A percentile compares a stretch with the other conserved stretches of the same genome.
Conservation (phyloP, 37 sponge, comb jelly and placozoan genomes). For the Hexactinellida sp. region DNA sequence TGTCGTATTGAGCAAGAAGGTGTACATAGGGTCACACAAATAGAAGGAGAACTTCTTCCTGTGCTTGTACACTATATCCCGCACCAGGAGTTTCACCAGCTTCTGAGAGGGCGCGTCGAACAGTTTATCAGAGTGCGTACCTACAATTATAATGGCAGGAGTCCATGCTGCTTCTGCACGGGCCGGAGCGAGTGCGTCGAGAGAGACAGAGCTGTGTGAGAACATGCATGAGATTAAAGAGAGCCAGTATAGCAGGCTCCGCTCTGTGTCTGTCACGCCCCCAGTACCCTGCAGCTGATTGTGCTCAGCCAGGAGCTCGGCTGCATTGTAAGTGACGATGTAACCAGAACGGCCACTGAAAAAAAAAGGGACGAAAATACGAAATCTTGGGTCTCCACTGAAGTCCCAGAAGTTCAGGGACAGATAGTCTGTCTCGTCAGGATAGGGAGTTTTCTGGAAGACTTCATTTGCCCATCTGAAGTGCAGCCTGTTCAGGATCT, state of each 20-base stretch:
- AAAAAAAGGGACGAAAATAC: background rate
- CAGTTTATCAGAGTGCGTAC: constrained; percentile 23
- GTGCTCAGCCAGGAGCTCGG: constrained; percentile 14
- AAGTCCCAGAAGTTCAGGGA: background rate
- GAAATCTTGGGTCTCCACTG: background rate
- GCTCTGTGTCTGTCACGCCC: constrained; percentile 30
- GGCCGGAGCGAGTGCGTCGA: constrained; percentile 16
- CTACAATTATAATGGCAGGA: constrained; percentile 42
- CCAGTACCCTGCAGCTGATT: constrained; percentile 19
- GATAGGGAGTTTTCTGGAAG: constrained; percentile 2
- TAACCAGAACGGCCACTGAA: constrained; percentile 34
- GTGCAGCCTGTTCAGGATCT: background rate
- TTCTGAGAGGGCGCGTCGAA: background rate
- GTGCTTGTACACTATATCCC: constrained; percentile 10
- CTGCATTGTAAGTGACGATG: constrained; percentile 27
- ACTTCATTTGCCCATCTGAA: constrained; percentile 6
- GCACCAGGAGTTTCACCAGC: constrained; percentile 27
- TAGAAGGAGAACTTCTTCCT: constrained; percentile 37
- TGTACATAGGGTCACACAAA: constrained; percentile 20
- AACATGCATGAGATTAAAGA: constrained; percentile 19
- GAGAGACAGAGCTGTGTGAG: background rate
- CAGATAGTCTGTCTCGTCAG: background rate
- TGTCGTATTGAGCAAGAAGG: constrained; percentile 25
- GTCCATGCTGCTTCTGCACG: constrained; percentile 29
- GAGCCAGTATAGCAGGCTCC: constrained; percentile 40